These are phyloP conservation scores for Coptotermes formosanus DNA, from an alignment of 1,140 invertebrate species.

Conservation along the genomic window DNA sequence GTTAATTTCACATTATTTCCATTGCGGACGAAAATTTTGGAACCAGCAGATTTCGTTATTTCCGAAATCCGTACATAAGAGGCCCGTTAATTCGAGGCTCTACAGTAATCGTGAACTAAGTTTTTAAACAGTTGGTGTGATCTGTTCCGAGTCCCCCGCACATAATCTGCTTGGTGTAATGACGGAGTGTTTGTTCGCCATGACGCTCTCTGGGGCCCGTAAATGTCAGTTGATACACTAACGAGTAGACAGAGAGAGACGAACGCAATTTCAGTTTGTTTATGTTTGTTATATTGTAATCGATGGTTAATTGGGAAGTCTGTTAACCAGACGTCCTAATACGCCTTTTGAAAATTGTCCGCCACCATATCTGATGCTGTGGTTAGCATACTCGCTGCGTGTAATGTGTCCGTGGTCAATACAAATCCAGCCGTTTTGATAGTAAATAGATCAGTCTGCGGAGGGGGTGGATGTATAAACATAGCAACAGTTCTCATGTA, in stretches of 20 bases:
- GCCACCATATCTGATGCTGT: neutral
- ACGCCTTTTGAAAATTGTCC: neutral
- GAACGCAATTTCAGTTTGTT: neutral
- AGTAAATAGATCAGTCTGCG: neutral
- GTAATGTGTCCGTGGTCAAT: neutral
- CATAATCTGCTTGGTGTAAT: neutral
- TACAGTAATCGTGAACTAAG: too few relatives aligned
- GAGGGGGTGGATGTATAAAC: neutral
- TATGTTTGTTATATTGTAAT: neutral
- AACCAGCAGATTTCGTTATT: too few relatives aligned
- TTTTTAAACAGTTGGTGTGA: too few relatives aligned
- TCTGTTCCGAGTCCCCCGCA: too few relatives aligned
- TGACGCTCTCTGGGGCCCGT: too few relatives aligned
- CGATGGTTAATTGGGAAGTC: neutral
- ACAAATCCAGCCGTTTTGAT: slow-evolving; percentile 3
- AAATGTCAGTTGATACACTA: neutral
- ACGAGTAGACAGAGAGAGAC: neutral
- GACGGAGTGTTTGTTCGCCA: neutral
- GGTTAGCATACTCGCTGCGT: neutral
- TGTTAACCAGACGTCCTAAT: neutral
- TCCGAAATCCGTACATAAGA: too few relatives aligned
- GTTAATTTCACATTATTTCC: too few relatives aligned
- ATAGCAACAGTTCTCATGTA: neutral
- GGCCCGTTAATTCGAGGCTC: too few relatives aligned
- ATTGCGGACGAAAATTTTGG: too few relatives aligned